Evolutionary conservation across 53 echinoderm and acorn worm species (phyloP), one percentile per base, ranked within the genome.

Genomic region (Temnopleurus reevesii): DNA sequence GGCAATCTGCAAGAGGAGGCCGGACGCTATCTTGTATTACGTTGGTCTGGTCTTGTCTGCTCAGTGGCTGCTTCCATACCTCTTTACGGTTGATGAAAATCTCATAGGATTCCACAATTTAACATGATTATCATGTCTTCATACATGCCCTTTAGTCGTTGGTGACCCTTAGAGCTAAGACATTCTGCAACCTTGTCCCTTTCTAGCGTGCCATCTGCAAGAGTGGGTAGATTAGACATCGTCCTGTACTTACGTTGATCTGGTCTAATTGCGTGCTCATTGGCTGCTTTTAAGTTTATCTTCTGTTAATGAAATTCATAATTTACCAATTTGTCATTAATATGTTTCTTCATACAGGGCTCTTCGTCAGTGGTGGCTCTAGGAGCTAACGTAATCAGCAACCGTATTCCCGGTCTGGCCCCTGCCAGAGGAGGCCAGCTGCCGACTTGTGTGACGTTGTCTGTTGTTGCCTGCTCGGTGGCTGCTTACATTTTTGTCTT

Each of bases 341-440:
- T 51, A 15, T 51, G 8, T 51, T 51, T 51, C 9, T 51, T 10
- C 15, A 51, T 51, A 34, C 92, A 97, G 97, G 71, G 95, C 95
- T n/a, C 55, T 95, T 84, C 96, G 30, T 92, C 95, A 2, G 97
- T 95, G 76, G 95, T 95, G 12, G 97, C 97, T 8, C 91, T 96
- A 43, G 95, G 97, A 58, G 93, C 97, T 15, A 95, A 97, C 77
- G 95, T 95, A 12, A 97, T 97, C 76, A 95, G 97, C 90, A 95
- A 92, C 58, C 90, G 90, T 63, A 95, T 97, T 56, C 92, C 95
- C 26, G n/a, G n/a, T n/a, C n/a, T n/a, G n/a, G n/a, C n/a, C n/a
- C n/a, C 28, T 99, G 99, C 81, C 94, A 94, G 79, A 89, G 90
- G 83, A 89, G 92, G 45, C 99, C 99, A 24, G 99, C 96, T 53